Evolutionary conservation across 2,113 vertebrate species (phyloP).

Genomic region (Oncorhynchus mykiss): DNA sequence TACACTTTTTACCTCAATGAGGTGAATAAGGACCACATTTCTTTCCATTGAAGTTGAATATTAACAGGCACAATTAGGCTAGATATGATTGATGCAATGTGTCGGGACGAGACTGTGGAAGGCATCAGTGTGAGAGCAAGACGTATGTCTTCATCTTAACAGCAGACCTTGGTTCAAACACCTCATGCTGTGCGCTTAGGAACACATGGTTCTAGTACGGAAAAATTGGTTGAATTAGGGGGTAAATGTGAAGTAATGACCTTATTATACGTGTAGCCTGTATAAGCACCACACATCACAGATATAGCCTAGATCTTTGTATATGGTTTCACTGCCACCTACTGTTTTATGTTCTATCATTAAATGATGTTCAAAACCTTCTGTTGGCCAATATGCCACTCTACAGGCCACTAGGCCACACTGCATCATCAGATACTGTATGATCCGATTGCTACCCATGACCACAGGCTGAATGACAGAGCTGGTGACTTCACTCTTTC

Average conservation of each 20-base stretch:
- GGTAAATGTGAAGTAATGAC: neutral
- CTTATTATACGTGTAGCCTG: neutral
- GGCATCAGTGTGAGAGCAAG: neutral
- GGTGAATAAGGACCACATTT: too few relatives aligned
- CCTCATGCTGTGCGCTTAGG: neutral
- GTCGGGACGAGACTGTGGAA: neutral
- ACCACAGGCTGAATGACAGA: neutral
- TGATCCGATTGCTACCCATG: neutral
- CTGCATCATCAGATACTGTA: constrained; percentile 6
- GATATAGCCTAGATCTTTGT: neutral
- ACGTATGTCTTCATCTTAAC: too few relatives aligned
- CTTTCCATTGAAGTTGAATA: neutral
- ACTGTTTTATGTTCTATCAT: neutral
- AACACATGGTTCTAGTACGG: neutral
- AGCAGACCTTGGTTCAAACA: too few relatives aligned
- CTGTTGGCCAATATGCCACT: constrained; percentile 19
- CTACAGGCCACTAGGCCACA: constrained; percentile 23
- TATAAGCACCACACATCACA: neutral
- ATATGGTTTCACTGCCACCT: neutral
- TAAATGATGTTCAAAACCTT: neutral
- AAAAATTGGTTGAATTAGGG: neutral
- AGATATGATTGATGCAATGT: neutral
- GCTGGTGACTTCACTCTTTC: neutral
- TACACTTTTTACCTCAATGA: neutral
- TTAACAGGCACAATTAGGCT: too few relatives aligned